Conservation (phyloP, 2,113 vertebrate genomes). For the Euleptes europaea region DNA sequence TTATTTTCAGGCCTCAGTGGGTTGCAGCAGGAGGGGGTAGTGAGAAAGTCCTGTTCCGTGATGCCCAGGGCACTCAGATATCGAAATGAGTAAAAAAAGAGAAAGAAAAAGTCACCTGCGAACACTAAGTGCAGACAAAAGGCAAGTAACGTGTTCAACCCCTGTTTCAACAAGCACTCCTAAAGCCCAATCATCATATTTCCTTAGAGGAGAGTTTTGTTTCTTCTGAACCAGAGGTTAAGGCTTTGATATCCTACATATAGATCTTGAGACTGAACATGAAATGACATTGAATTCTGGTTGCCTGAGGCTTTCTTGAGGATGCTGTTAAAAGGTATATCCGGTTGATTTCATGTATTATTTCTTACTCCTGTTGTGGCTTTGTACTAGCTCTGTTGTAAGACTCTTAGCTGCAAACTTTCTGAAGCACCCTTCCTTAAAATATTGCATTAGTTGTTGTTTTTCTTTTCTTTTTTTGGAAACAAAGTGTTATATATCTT, state of each 20-base stretch:
- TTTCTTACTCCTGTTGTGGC: conserved; percentile 62
- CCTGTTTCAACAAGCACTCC: background rate
- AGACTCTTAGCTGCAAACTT: conserved; percentile 78
- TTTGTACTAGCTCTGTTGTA: conserved; percentile 74
- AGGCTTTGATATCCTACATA: conserved; percentile 48
- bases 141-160: background rate
- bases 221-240: conserved; percentile 46
- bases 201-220: conserved; percentile 37
- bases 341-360: conserved; percentile 40
- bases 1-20: too few species aligned
- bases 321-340: conserved; percentile 25
- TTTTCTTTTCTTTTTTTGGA: conserved; percentile 40
- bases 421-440: conserved; percentile 76
- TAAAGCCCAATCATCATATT: background rate
- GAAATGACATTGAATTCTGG: conserved; percentile 46
- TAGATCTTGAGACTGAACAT: conserved; percentile 48
- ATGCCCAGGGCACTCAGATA: background rate
- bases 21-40: too few species aligned
- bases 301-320: conserved; percentile 52
- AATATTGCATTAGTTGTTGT: conserved; percentile 70
- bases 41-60: too few species aligned
- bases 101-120: too few species aligned
- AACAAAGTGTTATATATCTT: conserved; percentile 68
- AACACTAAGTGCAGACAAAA: background rate
- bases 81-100: background rate